Percentiles rank a stretch among this genome's conserved stretches.
Evolutionary conservation across 2,113 vertebrate species (phyloP).

Genomic region (Sterrhoptilus dennistouni): DNA sequence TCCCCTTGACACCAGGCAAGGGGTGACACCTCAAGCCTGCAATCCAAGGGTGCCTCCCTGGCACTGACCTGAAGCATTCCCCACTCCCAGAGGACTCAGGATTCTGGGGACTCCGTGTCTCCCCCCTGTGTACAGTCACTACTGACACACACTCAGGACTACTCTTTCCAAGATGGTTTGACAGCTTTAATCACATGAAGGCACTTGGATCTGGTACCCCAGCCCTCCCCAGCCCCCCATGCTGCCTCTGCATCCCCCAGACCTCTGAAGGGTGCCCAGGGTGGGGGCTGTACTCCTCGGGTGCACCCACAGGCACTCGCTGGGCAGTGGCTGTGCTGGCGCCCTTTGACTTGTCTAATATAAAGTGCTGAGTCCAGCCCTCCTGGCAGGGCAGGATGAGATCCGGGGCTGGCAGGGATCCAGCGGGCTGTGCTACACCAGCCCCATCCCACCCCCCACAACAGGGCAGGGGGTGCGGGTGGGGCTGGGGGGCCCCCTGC

Average conservation of each 20-base stretch:
- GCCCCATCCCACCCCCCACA: neutral
- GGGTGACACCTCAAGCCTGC: no score
- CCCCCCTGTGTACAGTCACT: fast-evolving
- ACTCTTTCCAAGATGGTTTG: constrained; percentile 38
- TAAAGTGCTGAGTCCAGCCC: constrained; percentile 48
- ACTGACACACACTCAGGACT: neutral
- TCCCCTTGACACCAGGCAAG: neutral
- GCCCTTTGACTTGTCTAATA: constrained; percentile 3
- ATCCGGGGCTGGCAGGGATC: neutral
- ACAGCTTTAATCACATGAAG: constrained; percentile 68
- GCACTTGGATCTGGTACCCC: constrained; percentile 71
- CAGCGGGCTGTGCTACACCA: neutral
- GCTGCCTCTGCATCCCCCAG: neutral
- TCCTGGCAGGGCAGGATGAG: neutral
- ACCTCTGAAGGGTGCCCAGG: neutral
- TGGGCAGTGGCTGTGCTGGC: neutral
- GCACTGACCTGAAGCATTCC: neutral
- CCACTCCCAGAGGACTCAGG: neutral
- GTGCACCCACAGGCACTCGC: neutral
- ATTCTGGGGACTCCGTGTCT: fast-evolving
- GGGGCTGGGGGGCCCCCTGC: neutral
- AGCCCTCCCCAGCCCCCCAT: neutral
- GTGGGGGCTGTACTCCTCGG: fast-evolving
- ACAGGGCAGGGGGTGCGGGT: neutral
- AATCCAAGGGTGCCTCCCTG: fast-evolving